A percentile compares a stretch with the other conserved stretches of the same genome.
Evolutionary conservation across 1,140 invertebrate genomes (phyloP).

Genomic region (Drosophila sechellia): DNA sequence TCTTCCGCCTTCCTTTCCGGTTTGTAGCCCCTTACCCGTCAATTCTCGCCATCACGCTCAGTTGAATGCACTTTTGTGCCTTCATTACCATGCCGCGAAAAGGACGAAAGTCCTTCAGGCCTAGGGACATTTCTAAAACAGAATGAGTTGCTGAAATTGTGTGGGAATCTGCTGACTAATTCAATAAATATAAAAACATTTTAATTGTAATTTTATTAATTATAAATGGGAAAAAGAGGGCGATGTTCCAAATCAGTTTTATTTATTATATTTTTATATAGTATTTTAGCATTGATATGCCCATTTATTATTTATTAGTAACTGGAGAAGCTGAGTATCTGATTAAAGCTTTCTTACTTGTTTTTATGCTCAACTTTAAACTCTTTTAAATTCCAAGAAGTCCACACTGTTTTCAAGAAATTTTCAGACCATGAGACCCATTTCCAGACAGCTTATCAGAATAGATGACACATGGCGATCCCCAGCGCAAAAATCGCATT

Average conservation of each 20-base stretch:
- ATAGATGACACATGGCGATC: conserved; percentile 20
- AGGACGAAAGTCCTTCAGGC: conserved; percentile 18
- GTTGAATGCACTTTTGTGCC: conserved; percentile 74
- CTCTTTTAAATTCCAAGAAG: not conserved
- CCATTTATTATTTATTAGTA: too few species aligned
- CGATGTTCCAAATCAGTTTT: too few species aligned
- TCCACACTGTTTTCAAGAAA: not conserved
- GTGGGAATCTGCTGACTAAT: not conserved
- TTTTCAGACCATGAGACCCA: not conserved
- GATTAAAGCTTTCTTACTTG: too few species aligned
- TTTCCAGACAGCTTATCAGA: conserved; percentile 2
- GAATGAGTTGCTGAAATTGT: not conserved
- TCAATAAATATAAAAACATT: conserved; percentile 4
- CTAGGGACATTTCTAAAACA: conserved; percentile 1
- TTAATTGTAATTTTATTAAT: not conserved
- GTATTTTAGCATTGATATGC: too few species aligned
- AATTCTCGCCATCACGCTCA: conserved; percentile 63
- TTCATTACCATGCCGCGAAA: conserved; percentile 34
- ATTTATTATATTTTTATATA: too few species aligned
- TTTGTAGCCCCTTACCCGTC: conserved; percentile 2
- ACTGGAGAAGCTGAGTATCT: too few species aligned
- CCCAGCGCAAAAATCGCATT: conserved; percentile 26
- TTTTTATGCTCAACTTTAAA: too few species aligned
- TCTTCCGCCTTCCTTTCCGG: conserved; percentile 2
- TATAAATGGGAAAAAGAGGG: not conserved